These are phyloP conservation scores for Drosophila formosana DNA, from an alignment of 2,888 invertebrate genomes.

Conservation along the genomic window DNA sequence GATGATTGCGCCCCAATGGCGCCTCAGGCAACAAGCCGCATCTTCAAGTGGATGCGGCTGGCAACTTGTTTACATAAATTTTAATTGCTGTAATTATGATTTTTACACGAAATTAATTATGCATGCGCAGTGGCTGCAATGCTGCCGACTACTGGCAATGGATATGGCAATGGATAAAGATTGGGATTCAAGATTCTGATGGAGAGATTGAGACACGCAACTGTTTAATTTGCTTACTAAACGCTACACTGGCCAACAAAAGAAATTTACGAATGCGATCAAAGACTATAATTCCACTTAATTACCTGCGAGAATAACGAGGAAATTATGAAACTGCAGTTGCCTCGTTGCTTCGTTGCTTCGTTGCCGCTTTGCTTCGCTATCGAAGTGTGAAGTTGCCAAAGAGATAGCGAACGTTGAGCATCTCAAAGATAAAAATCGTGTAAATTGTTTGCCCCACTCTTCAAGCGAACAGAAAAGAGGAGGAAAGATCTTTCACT, in stretches of 20 bases:
- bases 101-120: constrained; percentile 77
- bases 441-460: constrained; percentile 31
- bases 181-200: constrained; percentile 11
- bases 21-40: constrained; percentile 39
- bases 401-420: constrained; percentile 35
- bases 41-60: constrained; percentile 33
- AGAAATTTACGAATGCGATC: constrained; percentile 29
- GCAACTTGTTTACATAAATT: constrained; percentile 75
- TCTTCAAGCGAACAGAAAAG: constrained; percentile 8
- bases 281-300: constrained; percentile 38
- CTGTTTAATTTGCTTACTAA: constrained; percentile 31
- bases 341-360: not conserved
- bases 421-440: constrained; percentile 55
- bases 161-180: constrained; percentile 23
- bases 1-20: constrained; percentile 58
- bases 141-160: constrained; percentile 9
- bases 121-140: constrained; percentile 63
- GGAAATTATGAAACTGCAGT: constrained; percentile 62
- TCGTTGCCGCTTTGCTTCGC: not conserved
- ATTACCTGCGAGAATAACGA: constrained; percentile 44
- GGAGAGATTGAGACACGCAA: constrained; percentile 37
- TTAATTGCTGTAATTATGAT: constrained; percentile 77
- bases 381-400: constrained; percentile 50
- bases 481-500: constrained; percentile 42
- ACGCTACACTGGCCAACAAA: constrained; percentile 19